Evolutionary conservation across 2,113 vertebrate genomes (phyloP), one percentile per base, ranked within the genome.

Genomic region (Vidua chalybeata): DNA sequence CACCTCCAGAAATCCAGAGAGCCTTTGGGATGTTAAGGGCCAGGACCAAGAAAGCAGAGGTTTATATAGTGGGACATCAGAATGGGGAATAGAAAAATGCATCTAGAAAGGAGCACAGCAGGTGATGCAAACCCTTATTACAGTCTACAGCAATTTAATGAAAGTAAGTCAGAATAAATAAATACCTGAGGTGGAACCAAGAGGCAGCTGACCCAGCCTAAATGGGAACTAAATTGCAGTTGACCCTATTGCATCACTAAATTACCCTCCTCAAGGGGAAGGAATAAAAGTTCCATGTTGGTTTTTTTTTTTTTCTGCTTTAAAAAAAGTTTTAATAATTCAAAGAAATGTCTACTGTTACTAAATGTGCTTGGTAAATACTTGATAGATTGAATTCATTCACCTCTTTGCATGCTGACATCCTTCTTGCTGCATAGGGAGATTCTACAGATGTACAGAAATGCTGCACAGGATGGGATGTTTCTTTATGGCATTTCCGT

Each of bases 401-500:
- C 93, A 33, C 20, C 35, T 77, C 94, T 96, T 96, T 96, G 59
- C 68, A 69, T 64, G 81, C 79, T 54, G 85, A 90, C 87, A 96
- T 97, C 95, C 94, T 95, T 91, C 66, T 93, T 8, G 2, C 71
- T 64, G 89, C 94, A 94, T 59, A 91, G 95, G 96, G 97, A 97
- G 93, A 87, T 93, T 93, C 73, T 74, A 83, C 93, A 98, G 97
- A 98, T 90, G 96, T 90, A 92, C 72, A 93, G 95, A 97, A 97
- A 93, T 35, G 73, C 86, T 94, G 41, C 62, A 84, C 91, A 96
- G 96, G 97, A 96, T 62, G 96, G 93, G 93, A 96, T 93, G 96
- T 97, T 97, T 96, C 97, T 90, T 96, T 94, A 96, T 96, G 96
- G 97, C 88, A 98, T 97, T 98, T 98, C 98, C 97, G 94, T 95